phyloP scores from a whole-genome alignment of 2,888 invertebrate genomes.

The Cephus nigrinus region DNA sequence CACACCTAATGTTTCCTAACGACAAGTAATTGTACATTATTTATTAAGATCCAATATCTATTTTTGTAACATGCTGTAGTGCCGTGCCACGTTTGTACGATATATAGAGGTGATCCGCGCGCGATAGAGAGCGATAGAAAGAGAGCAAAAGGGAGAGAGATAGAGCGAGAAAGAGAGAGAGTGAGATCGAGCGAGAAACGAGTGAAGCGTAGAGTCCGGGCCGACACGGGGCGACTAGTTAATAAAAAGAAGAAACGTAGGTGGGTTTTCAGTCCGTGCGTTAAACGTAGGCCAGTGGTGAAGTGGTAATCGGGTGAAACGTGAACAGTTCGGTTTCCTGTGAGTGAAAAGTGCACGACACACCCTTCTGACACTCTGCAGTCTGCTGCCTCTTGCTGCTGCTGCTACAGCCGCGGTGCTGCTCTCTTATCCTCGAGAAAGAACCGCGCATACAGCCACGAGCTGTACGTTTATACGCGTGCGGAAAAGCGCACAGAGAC shows the following conservation, averaged over 20 bases:
- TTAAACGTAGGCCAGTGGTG: background rate
- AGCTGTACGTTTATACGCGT: too few species aligned
- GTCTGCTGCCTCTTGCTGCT: constrained; percentile 67
- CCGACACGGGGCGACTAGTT: background rate
- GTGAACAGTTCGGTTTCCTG: background rate
- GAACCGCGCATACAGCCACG: too few species aligned
- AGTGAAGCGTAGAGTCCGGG: constrained; percentile 12
- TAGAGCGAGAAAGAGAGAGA: constrained; percentile 16
- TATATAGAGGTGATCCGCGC: constrained; percentile 26
- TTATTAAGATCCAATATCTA: constrained; percentile 52
- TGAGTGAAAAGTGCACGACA: constrained; percentile 32
- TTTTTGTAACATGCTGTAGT: constrained; percentile 56
- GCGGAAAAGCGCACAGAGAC: too few species aligned
- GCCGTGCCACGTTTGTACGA: constrained; percentile 32
- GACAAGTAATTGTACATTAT: constrained; percentile 55
- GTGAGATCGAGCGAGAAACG: constrained; percentile 18
- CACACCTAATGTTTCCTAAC: constrained; percentile 51
- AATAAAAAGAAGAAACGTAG: constrained; percentile 2
- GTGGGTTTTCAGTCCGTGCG: constrained; percentile 1
- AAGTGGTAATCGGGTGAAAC: background rate
- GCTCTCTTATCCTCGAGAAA: background rate
- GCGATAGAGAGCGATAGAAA: constrained; percentile 20
- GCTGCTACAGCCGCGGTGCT: constrained; percentile 35
- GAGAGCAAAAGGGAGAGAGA: constrained; percentile 13
- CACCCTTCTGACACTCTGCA: constrained; percentile 57